Conservation (phyloP, 2,797 vertebrate genomes). For the Ibycter americanus region DNA sequence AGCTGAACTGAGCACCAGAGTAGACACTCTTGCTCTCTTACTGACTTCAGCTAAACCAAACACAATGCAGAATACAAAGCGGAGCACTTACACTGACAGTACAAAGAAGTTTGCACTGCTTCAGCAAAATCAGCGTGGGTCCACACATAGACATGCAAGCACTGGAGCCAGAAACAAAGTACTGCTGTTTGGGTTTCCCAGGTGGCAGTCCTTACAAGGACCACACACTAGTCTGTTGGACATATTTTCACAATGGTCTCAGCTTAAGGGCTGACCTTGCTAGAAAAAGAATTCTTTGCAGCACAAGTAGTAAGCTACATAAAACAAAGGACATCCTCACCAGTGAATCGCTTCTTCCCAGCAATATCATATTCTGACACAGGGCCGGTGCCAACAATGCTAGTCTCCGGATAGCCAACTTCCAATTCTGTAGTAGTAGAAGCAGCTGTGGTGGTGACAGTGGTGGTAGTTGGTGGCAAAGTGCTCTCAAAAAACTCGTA, state of each 20-base stretch:
- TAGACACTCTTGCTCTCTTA: background rate
- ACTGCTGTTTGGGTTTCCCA: background rate
- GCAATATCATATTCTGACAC: conserved; percentile 86
- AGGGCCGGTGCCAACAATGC: conserved; percentile 75
- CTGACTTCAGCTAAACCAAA: background rate
- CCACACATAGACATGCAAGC: background rate
- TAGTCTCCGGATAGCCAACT: conserved; percentile 59
- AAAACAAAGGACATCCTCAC: conserved; percentile 71
- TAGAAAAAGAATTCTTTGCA: background rate
- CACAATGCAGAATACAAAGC: background rate
- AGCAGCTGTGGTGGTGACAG: conserved; percentile 24
- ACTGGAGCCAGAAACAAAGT: background rate
- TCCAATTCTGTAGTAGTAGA: conserved; percentile 21
- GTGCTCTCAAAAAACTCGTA: conserved; percentile 81
- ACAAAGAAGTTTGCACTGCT: background rate
- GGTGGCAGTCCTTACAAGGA: background rate
- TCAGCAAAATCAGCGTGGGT: background rate
- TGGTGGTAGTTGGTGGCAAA: conserved; percentile 56
- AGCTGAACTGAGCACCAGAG: background rate
- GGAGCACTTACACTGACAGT: background rate
- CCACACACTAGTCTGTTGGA: background rate
- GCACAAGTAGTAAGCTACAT: background rate
- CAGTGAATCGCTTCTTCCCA: conserved; percentile 93
- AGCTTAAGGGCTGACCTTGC: background rate
- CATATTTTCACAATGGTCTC: background rate